phyloP scores from a whole-genome alignment of 2,113 vertebrate genomes.

The Muntiacus muntjak region DNA sequence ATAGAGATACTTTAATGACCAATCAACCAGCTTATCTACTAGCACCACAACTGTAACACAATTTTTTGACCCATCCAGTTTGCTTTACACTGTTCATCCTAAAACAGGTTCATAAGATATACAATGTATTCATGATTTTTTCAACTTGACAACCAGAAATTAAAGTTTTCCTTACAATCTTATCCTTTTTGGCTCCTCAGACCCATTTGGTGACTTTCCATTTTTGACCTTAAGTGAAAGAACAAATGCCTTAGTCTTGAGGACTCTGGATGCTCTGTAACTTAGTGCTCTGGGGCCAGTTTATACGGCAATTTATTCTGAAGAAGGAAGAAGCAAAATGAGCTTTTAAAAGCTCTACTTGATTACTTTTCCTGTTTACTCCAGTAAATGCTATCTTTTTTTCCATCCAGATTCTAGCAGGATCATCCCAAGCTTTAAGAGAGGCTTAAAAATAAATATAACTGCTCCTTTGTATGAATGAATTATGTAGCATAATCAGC shows the following conservation, averaged over 20 bases:
- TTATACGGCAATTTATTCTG: not conserved
- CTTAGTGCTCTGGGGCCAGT: not conserved
- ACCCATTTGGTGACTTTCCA: not conserved
- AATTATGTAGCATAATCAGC: not conserved
- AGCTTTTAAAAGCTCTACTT: not conserved
- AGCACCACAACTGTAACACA: not conserved
- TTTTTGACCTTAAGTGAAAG: not conserved
- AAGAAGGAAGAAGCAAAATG: not conserved
- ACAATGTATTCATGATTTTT: not conserved
- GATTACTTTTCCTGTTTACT: not conserved
- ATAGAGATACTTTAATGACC: not conserved
- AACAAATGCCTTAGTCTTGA: not conserved
- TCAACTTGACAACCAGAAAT: not conserved
- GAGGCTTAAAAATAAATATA: not conserved
- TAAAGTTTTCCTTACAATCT: not conserved
- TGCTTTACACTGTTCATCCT: not conserved
- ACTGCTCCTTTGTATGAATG: not conserved
- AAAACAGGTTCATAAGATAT: not conserved
- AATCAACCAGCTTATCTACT: not conserved
- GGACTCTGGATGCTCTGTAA: not conserved
- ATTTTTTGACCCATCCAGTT: not conserved
- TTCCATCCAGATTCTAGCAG: not conserved
- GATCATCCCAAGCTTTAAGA: not conserved
- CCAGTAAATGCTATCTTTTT: not conserved
- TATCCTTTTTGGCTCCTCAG: not conserved